Base-by-base conservation (phyloP, 2,797 vertebrate species). In the Ciconia nigra region DNA sequence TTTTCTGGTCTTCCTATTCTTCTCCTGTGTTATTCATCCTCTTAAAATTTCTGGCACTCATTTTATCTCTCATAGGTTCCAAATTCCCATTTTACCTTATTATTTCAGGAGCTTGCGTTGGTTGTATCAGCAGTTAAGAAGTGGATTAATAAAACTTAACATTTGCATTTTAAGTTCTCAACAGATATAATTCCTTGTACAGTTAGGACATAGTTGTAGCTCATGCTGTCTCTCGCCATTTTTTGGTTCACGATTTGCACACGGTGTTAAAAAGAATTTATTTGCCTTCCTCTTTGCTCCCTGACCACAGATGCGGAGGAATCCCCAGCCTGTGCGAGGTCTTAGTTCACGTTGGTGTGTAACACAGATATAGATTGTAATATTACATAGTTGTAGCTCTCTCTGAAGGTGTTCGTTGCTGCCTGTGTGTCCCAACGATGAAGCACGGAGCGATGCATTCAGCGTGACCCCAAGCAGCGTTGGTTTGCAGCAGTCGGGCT, bases 1-100 rank as follows among this genome's bases (percentile, higher is more conserved):
- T 91, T 92, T 96, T 94, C 65, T 94, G 87, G 18, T 83, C 42
- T 81, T 87, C 46, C 69, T 87, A 54, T 92, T 93, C 72, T 94
- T 94, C 90, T 89, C 13, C 49, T 24, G 3, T 86, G 39, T 91
- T 96, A 80, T 44, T 87, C 80, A 83, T 63, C 63, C n/a, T 92
- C 72, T 85, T 94, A 52, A 80, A 63, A 76, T 94, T 94, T 95
- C 51, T n/a, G 6, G 41, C 90, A 67, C 51, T 95, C 63, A 49
- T 85, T 90, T 96, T 93, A 15, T 96, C 65, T 88, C 62, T 90
- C 3, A 7, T 57, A 78, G 58, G 28, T 92, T 92, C 54, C 51
- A 83, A 86, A 88, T 94, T 94, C 79, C 65, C n/a, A 59, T 93
- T 95, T 92, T 90, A 33, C 76, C 54, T 76, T 87, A 70, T 92